phyloP scores from a whole-genome alignment of 2,888 invertebrate genomes.

The Drosophila buzzatii region DNA sequence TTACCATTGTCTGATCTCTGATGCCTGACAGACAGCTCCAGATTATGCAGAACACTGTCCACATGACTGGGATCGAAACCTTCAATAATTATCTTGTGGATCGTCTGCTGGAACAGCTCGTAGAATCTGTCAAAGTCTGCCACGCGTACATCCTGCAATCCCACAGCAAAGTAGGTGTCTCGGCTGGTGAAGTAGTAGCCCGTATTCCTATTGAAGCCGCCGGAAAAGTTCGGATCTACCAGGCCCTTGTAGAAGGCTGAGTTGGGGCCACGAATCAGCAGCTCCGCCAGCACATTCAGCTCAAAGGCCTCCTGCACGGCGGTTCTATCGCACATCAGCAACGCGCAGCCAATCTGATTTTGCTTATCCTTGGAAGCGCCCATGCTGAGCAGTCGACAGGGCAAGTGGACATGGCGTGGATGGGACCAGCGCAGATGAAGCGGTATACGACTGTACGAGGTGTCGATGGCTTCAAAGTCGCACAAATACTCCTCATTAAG shows the following conservation, averaged over 20 bases:
- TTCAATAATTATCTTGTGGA: conserved; percentile 89
- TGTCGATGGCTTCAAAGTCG: conserved; percentile 87
- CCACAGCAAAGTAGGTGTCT: conserved; percentile 94
- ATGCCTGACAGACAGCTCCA: conserved; percentile 94
- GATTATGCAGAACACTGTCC: conserved; percentile 93
- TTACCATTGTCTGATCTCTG: conserved; percentile 95
- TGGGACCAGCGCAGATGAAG: conserved; percentile 91
- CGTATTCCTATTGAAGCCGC: conserved; percentile 93
- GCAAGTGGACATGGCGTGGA: conserved; percentile 88
- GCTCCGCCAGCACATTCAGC: conserved; percentile 90
- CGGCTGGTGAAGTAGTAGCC: conserved; percentile 89
- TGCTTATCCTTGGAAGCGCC: conserved; percentile 92
- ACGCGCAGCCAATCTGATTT: conserved; percentile 92
- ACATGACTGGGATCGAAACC: conserved; percentile 94
- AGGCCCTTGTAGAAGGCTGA: conserved; percentile 95
- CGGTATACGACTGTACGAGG: conserved; percentile 89
- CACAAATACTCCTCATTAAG: conserved; percentile 90
- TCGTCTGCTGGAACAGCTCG: conserved; percentile 90
- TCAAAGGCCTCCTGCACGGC: conserved; percentile 92
- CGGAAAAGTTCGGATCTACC: conserved; percentile 95
- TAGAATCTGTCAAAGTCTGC: conserved; percentile 90
- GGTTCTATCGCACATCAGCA: conserved; percentile 92
- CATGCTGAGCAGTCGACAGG: conserved; percentile 92
- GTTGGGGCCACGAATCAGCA: conserved; percentile 95
- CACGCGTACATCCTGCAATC: conserved; percentile 92